Conservation (phyloP, 2,113 vertebrate species). For the Sapayoa aenigma region DNA sequence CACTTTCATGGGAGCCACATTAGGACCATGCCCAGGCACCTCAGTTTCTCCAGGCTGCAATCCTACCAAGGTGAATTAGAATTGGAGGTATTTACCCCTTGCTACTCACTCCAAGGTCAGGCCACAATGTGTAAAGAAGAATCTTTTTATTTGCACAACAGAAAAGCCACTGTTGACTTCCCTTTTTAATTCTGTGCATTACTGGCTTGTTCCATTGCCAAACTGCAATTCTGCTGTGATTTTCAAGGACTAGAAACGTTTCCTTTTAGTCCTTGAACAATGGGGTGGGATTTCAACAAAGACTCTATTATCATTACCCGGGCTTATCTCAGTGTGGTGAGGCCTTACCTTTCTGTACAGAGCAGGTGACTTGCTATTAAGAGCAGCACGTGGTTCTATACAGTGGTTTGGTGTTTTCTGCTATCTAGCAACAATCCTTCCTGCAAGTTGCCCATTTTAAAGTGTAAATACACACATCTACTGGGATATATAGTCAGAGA, state of each 20-base stretch:
- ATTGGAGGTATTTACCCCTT: background rate
- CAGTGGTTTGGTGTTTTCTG: background rate
- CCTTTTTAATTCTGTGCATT: background rate
- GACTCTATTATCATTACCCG: background rate
- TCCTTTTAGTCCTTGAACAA: constrained; percentile 40
- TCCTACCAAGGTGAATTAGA: background rate
- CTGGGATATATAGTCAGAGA: background rate
- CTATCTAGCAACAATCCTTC: background rate
- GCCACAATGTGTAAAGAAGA: background rate
- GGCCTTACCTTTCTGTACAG: background rate
- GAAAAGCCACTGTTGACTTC: background rate
- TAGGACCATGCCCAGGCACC: background rate
- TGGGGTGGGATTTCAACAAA: constrained; percentile 16
- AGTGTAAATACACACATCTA: background rate
- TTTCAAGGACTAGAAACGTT: constrained; percentile 31
- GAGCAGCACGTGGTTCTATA: background rate
- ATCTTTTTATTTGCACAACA: background rate
- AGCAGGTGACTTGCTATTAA: background rate
- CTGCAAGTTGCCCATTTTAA: background rate
- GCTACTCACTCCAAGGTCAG: background rate
- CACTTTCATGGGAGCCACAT: background rate
- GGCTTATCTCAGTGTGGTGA: background rate
- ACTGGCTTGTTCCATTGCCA: background rate
- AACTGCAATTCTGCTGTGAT: background rate
- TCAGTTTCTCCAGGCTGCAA: background rate